Percentiles rank a stretch among this genome's conserved stretches.
phyloP scores from a whole-genome alignment of 1,140 invertebrate species.

The Musca vetustissima region DNA sequence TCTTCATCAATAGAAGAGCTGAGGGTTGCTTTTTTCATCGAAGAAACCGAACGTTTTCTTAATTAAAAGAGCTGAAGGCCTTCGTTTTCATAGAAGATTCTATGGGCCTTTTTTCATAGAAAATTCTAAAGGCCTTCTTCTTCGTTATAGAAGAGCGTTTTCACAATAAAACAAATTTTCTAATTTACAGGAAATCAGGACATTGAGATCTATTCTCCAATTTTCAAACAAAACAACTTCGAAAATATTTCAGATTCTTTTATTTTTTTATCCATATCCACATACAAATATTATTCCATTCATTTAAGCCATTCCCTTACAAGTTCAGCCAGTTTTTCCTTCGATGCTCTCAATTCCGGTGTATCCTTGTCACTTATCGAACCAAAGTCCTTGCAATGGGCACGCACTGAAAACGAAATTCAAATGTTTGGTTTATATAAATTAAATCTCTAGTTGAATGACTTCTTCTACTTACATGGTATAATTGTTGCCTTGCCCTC shows the following conservation, averaged over 20 bases:
- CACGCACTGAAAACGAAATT: constrained; percentile 59
- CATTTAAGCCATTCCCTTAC: constrained; percentile 43
- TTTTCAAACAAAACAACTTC: no score
- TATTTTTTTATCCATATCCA: neutral
- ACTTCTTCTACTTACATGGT: constrained; percentile 39
- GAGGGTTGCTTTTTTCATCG: no score
- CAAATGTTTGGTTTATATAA: neutral
- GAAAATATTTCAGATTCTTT: neutral
- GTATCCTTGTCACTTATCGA: constrained; percentile 57
- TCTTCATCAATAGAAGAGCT: no score
- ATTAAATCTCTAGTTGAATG: neutral
- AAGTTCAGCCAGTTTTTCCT: constrained; percentile 42
- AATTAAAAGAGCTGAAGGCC: no score
- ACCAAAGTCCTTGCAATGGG: constrained; percentile 69
- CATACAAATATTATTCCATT: neutral
- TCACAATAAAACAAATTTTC: no score
- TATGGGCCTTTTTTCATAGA: no score
- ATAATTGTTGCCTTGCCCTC: constrained; percentile 40
- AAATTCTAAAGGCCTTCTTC: no score
- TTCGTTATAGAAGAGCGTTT: no score
- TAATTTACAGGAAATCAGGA: no score
- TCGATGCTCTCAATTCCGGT: constrained; percentile 55
- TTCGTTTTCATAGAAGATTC: no score
- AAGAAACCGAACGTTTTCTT: no score
- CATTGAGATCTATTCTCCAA: no score